Base-by-base conservation (phyloP, 2,888 invertebrate genomes). In the Ennomos erosarius region DNA sequence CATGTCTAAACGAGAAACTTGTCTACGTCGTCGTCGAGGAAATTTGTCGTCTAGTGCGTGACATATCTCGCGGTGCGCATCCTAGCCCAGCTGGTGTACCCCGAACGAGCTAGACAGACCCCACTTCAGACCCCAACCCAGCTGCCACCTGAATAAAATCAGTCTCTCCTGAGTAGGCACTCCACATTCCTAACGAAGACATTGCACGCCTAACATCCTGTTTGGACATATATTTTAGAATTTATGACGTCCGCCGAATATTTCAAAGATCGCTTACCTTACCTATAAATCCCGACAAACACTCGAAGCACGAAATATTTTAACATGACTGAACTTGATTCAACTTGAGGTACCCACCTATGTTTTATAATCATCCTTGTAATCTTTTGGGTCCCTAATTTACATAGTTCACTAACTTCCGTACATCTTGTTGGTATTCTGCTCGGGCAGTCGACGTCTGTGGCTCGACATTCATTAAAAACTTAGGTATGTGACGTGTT, bases 371-470 rank as follows among this genome's bases (percentile, higher is more conserved):
- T 47, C 42, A 45, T 49, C 54, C 53, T 53, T 58, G 51, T 56
- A 56, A 60, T 57, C 61, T 63, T 59, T 57, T 57, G 59, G 62
- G 52, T 55, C 55, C 44, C 43, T 59, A 62, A 67, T 64, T 65
- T 58, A 54, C 62, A 61, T 65, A 69, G 68, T 70, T 67, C 70
- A 70, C 61, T 64, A 71, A 65, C 68, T 68, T 65, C 55, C 64
- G 50, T 47, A 54, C 48, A 42, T 46, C 35, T 55, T 37, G 62
- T 71, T 58, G 63, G 59, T 64, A 68, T 69, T 69, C 69, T 34
- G 53, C 46, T 34, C 47, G 38, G 10, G 51, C 39, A 38, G 53
- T 33, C 47, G 12, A 43, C 26, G 55, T 52, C 52, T 53, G 39
- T 35, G 56, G 12, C 2, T 16, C 38, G 58, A 57, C 46, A 60